Conservation (phyloP, 2,113 vertebrate species). For the Rattus rattus region DNA sequence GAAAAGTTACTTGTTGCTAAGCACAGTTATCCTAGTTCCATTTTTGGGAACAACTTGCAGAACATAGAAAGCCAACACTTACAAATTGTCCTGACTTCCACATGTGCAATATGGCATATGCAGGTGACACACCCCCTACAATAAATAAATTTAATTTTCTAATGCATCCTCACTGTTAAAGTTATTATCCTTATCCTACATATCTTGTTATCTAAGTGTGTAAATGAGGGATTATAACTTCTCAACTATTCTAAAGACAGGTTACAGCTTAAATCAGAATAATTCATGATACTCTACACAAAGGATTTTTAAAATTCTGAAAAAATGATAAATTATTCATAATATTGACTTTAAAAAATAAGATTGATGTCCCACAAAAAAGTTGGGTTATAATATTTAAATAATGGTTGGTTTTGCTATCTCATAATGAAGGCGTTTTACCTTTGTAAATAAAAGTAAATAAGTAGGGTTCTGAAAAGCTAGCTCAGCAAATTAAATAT, state of each 20-base stretch:
- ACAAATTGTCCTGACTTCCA: background rate
- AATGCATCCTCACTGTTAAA: background rate
- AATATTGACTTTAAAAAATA: background rate
- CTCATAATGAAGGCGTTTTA: background rate
- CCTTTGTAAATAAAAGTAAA: slow-evolving; percentile 38
- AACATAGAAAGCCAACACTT: background rate
- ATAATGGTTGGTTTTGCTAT: background rate
- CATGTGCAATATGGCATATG: background rate
- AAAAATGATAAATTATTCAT: slow-evolving; percentile 33
- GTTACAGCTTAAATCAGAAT: background rate
- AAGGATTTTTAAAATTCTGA: background rate
- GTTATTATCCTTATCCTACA: background rate
- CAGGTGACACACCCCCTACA: background rate
- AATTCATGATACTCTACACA: background rate
- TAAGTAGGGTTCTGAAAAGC: background rate
- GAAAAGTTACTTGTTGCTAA: background rate
- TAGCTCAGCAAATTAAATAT: background rate
- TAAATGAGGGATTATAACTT: background rate
- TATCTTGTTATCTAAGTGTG: background rate
- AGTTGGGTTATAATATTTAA: background rate
- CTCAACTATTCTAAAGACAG: background rate
- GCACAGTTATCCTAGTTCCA: background rate
- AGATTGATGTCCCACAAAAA: background rate
- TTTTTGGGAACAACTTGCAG: background rate
- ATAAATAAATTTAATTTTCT: background rate